These are phyloP conservation scores for Microctonus hyperodae DNA, from an alignment of 2,888 invertebrate genomes.

Conservation along the genomic window DNA sequence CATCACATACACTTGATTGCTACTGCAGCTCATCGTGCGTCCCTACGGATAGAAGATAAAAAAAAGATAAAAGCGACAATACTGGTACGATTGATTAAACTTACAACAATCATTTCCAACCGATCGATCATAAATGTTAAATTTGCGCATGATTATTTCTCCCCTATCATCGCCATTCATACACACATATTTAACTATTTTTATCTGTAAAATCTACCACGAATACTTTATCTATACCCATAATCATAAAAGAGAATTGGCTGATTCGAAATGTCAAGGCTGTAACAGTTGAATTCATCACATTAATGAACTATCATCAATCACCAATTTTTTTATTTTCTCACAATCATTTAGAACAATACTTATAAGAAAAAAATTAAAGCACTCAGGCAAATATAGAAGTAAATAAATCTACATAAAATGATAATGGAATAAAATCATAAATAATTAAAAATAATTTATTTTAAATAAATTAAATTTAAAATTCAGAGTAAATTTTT, in stretches of 20 bases:
- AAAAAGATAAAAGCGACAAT: neutral
- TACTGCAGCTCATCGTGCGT: neutral
- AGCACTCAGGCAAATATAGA: neutral
- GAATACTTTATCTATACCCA: constrained; percentile 27
- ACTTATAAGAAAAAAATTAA: neutral
- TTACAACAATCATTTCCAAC: constrained; percentile 10
- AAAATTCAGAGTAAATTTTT: too few species aligned
- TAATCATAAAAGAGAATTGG: constrained; percentile 50
- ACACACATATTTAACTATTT: constrained; percentile 18
- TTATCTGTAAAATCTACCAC: constrained; percentile 21
- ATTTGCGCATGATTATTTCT: constrained; percentile 27
- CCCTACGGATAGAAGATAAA: neutral
- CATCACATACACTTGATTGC: neutral
- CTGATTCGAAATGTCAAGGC: neutral
- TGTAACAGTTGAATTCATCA: neutral
- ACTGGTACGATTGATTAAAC: constrained; percentile 10
- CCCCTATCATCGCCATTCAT: neutral
- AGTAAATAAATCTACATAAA: neutral
- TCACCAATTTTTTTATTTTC: neutral
- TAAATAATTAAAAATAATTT: neutral
- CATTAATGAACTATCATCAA: neutral
- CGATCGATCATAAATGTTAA: constrained; percentile 31
- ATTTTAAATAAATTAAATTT: too few species aligned
- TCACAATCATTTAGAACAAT: neutral
- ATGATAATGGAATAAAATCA: neutral